Evolutionary conservation across 2,797 vertebrate genomes (phyloP).

Genomic region (Remorina albescens): DNA sequence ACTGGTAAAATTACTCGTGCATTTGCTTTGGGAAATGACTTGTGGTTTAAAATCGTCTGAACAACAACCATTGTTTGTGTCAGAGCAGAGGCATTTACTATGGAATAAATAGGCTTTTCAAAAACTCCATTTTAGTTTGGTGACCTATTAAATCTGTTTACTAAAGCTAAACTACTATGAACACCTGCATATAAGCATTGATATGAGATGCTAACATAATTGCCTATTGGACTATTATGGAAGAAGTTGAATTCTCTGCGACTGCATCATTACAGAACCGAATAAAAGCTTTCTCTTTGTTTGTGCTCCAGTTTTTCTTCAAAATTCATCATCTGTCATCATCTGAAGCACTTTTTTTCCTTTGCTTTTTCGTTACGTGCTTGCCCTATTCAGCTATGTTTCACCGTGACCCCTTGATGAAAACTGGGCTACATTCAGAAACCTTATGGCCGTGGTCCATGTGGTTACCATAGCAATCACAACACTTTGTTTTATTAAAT

Average conservation of each 20-base stretch:
- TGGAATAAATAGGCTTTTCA: neutral
- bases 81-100: neutral
- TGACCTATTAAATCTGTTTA: neutral
- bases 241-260: neutral
- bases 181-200: neutral
- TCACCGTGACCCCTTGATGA: conserved; percentile 49
- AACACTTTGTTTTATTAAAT: conserved; percentile 79
- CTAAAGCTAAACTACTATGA: neutral
- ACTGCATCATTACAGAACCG: neutral
- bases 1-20: conserved; percentile 25
- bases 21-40: conserved; percentile 30
- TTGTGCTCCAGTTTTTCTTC: neutral
- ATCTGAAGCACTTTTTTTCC: neutral
- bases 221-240: neutral
- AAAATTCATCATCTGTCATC: conserved; percentile 2
- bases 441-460: conserved; percentile 56
- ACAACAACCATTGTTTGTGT: neutral
- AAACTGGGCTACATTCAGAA: conserved; percentile 64
- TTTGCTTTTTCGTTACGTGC: neutral
- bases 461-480: conserved; percentile 80
- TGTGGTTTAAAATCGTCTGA: neutral
- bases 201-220: neutral
- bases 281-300: neutral
- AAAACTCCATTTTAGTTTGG: neutral
- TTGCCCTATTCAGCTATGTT: conserved; percentile 25